Base-by-base conservation (phyloP, 2,113 vertebrate genomes). In the Lucifuga dentata region DNA sequence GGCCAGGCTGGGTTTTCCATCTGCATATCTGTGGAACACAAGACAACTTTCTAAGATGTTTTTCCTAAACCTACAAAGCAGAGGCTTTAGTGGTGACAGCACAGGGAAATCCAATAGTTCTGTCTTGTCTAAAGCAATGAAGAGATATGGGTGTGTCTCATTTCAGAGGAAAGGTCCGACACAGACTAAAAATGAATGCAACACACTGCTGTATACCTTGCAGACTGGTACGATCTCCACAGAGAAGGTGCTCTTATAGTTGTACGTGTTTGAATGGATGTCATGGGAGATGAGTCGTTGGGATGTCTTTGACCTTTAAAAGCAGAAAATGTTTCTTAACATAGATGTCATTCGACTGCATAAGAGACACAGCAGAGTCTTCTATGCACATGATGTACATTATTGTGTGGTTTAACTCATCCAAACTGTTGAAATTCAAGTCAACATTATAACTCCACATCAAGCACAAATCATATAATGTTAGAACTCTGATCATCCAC, bases 221-320 rank as follows among this genome's bases (percentile, higher is more conserved):
- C 97, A 98, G 51, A 99, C 89, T 3, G 97, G 97, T 62, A 99
- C 96, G 1, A 99, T 99, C 90, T 99, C 98, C 84, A 98, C 59
- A 3, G 98, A 99, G 86, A 95, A 99, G 58, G 97, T 97, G 90
- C 96, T 99, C 90, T 99, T 99, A 80, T 98, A 99, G 90, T 99
- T 99, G 89, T 93, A 99, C 3, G 94, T 93, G 50, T 98, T 99
- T 13, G 94, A 95, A 75, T 97, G 98, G 65, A 99, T 92, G 78
- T 99, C 98, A 4, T 99, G 98, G 2, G 98, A 99, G 83, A 98
- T 99, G 77, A 99, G 89, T 19, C 97, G 94, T 51, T 98, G 97
- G 50, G 97, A 99, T 1, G 96, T 35, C 83, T 99, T 99, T 32
- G 92, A 95, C 74, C 98, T 99, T 62, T 36, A 43, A 65, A 55